A percentile compares a stretch with the other conserved stretches of the same genome.
These are phyloP conservation scores for Opisthograptis luteolata DNA, from an alignment of 2,888 invertebrate species.

Conservation along the genomic window DNA sequence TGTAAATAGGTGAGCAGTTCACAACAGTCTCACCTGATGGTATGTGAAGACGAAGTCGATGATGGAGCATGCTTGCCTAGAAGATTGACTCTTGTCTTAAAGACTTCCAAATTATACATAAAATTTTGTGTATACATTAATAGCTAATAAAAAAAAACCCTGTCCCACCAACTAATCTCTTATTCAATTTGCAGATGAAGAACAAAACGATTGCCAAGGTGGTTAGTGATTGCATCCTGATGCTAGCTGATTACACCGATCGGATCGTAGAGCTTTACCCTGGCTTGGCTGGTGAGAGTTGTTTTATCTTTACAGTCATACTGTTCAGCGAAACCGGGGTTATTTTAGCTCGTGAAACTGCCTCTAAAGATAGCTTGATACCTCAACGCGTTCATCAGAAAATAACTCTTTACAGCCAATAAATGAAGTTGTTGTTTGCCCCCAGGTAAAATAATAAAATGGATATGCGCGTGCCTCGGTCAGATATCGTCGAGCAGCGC, in stretches of 20 bases:
- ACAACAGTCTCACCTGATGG: too few relatives aligned
- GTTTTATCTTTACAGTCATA: background rate
- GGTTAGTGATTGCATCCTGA: conserved; percentile 91
- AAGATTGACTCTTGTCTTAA: too few relatives aligned
- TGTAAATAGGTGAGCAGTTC: too few relatives aligned
- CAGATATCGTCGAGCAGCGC: conserved; percentile 79
- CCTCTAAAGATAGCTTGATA: too few relatives aligned
- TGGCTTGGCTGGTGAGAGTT: conserved; percentile 86
- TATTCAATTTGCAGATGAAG: conserved; percentile 86
- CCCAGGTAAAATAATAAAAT: conserved; percentile 83
- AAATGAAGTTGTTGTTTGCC: conserved; percentile 8
- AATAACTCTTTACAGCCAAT: too few relatives aligned
- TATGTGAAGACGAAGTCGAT: too few relatives aligned
- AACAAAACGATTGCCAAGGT: conserved; percentile 92
- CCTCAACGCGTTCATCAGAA: too few relatives aligned
- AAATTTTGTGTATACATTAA: too few relatives aligned
- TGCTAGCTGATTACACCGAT: conserved; percentile 91
- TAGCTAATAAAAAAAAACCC: background rate
- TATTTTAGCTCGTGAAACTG: background rate
- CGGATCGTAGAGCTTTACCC: conserved; percentile 88
- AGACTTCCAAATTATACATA: too few relatives aligned
- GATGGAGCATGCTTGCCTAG: too few relatives aligned
- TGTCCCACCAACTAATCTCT: conserved; percentile 2
- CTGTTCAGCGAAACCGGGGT: too few relatives aligned
- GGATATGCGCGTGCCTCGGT: conserved; percentile 81